A percentile compares a stretch with the other conserved stretches of the same genome.
Evolutionary conservation across 2,888 invertebrate species (phyloP).

Genomic region (Drosophila mettleri): DNA sequence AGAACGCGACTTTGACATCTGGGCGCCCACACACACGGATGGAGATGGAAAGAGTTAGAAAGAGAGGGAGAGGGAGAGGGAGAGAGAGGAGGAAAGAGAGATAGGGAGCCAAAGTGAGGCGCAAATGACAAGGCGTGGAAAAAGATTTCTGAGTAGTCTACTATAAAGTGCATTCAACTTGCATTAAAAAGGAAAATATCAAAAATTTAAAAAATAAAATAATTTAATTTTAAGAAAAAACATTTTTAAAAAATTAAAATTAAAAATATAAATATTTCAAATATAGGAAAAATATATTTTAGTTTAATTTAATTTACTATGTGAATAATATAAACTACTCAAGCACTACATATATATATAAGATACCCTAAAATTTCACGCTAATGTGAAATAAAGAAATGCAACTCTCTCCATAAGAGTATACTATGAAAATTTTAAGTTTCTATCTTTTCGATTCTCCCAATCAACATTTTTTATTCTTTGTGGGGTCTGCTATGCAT

Average conservation of each 20-base stretch:
- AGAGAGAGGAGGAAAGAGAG: background rate
- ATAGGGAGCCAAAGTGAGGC: constrained; percentile 1
- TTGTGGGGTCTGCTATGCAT: no score
- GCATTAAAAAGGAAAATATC: background rate
- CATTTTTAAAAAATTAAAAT: background rate
- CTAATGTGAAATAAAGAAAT: no score
- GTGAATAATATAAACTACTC: background rate
- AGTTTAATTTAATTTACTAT: no score
- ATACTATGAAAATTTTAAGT: no score
- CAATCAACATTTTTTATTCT: no score
- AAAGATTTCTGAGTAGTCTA: constrained; percentile 16
- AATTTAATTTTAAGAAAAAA: background rate
- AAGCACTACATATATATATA: no score
- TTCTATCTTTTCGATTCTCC: no score
- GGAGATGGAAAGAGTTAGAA: background rate
- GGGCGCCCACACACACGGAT: constrained; percentile 45
- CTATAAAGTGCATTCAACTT: constrained; percentile 54
- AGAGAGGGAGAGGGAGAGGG: background rate
- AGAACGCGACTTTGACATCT: constrained; percentile 61
- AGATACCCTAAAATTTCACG: no score
- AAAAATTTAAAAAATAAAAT: no score
- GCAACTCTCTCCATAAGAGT: no score
- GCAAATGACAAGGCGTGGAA: background rate
- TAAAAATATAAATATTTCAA: no score
- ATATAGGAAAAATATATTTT: no score